phyloP scores from a whole-genome alignment of 35 echinoderm and acorn worm species.

The Ophioderma brevispina region DNA sequence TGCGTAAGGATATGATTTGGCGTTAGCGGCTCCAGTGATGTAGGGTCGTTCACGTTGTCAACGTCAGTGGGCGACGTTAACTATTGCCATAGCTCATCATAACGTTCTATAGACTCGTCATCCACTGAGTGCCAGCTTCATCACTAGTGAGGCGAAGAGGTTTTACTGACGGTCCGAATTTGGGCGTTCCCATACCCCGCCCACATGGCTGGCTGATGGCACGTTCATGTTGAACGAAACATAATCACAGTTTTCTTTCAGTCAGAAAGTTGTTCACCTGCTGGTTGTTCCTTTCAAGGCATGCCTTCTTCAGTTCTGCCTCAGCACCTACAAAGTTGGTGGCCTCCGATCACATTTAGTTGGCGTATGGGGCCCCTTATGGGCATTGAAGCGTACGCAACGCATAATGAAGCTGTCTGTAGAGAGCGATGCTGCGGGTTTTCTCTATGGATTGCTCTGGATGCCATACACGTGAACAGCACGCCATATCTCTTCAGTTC shows the following conservation, averaged over 20 bases:
- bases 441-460: conserved; percentile 56
- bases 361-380: conserved; percentile 54
- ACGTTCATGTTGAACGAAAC: conserved; percentile 66
- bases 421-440: background rate
- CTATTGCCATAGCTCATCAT: conserved; percentile 70
- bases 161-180: conserved; percentile 42
- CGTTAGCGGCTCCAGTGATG: conserved; percentile 68
- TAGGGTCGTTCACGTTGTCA: conserved; percentile 34
- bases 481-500: conserved; percentile 61
- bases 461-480: conserved; percentile 58
- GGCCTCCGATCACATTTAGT: conserved; percentile 39
- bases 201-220: conserved; percentile 70
- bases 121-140: conserved; percentile 45
- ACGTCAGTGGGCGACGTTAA: conserved; percentile 75
- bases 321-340: conserved; percentile 70
- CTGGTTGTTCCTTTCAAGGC: conserved; percentile 31
- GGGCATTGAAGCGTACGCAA: conserved; percentile 38
- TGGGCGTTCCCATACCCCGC: conserved; percentile 57
- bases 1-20: conserved; percentile 81
- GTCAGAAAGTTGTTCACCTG: conserved; percentile 23
- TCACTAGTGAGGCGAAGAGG: conserved; percentile 39
- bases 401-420: conserved; percentile 58
- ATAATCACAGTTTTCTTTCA: conserved; percentile 58
- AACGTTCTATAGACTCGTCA: conserved; percentile 69
- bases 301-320: conserved; percentile 29